phyloP scores from a whole-genome alignment of 2,888 invertebrate species.

The Tiphia femorata region DNA sequence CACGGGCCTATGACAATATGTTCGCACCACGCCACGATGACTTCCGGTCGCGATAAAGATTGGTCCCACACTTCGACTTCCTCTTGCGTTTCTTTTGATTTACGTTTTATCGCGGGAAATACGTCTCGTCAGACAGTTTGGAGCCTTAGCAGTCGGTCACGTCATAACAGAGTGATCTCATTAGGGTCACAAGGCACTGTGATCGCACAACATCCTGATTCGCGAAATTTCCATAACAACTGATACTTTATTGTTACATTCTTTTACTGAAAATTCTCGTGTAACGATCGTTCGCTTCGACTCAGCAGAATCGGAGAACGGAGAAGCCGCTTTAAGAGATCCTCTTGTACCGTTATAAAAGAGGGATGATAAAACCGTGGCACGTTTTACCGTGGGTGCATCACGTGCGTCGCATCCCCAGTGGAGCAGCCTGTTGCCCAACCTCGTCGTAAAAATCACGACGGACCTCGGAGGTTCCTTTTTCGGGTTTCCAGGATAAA shows the following conservation, averaged over 20 bases:
- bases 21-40: constrained; percentile 20
- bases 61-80: neutral
- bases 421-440: constrained; percentile 36
- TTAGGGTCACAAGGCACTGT: no score
- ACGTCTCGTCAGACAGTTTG: constrained; percentile 18
- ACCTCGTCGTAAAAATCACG: constrained; percentile 37
- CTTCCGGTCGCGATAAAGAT: constrained; percentile 34
- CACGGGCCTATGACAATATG: neutral
- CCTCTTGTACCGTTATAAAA: constrained; percentile 14
- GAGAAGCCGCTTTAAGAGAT: no score
- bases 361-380: constrained; percentile 26
- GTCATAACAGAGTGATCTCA: no score
- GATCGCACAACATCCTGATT: no score
- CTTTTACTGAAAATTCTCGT: no score
- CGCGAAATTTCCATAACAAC: no score
- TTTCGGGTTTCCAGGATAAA: constrained; percentile 8
- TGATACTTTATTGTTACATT: no score
- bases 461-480: constrained; percentile 7
- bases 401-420: constrained; percentile 23
- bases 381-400: constrained; percentile 7
- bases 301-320: no score
- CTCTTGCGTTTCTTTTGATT: no score
- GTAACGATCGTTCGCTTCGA: no score
- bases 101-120: no score
- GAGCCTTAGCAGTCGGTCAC: no score